Conservation (phyloP, 1,140 invertebrate genomes). For the Zaprionus kolodkinae region DNA sequence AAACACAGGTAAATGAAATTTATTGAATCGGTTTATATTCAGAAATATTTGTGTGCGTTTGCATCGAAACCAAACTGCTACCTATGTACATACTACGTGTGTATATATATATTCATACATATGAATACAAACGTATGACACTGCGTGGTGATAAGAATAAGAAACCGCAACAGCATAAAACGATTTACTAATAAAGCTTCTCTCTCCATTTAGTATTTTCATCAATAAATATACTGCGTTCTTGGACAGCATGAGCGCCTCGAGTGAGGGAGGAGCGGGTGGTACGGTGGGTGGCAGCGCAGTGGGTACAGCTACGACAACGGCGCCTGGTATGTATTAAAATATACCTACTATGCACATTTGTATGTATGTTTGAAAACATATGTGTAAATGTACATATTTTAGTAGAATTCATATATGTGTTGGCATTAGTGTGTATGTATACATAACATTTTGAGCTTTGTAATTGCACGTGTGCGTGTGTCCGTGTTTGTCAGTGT, state of each 20-base stretch:
- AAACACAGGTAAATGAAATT: constrained; percentile 23
- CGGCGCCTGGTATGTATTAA: constrained; percentile 67
- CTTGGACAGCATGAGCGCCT: constrained; percentile 70
- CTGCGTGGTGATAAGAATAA: constrained; percentile 51
- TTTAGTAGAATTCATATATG: constrained; percentile 33
- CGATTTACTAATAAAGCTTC: neutral
- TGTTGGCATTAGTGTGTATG: constrained; percentile 62
- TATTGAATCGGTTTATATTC: neutral
- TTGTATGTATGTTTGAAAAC: constrained; percentile 27
- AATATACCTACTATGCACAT: constrained; percentile 49
- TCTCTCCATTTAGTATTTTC: constrained; percentile 54
- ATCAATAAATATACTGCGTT: constrained; percentile 58
- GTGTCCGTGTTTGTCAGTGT: constrained; percentile 15
- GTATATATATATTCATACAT: neutral
- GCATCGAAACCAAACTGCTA: neutral
- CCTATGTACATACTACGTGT: neutral
- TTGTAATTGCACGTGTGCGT: constrained; percentile 39
- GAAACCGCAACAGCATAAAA: constrained; percentile 38
- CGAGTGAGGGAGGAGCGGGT: constrained; percentile 70
- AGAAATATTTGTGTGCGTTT: constrained; percentile 8
- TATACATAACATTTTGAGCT: constrained; percentile 67
- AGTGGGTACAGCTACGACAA: constrained; percentile 70
- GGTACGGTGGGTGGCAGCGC: constrained; percentile 56
- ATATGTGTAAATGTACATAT: constrained; percentile 11
- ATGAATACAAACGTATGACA: constrained; percentile 1